These are phyloP conservation scores for Toxotes chatareus DNA, from an alignment of 2,113 vertebrate genomes.

Conservation along the genomic window DNA sequence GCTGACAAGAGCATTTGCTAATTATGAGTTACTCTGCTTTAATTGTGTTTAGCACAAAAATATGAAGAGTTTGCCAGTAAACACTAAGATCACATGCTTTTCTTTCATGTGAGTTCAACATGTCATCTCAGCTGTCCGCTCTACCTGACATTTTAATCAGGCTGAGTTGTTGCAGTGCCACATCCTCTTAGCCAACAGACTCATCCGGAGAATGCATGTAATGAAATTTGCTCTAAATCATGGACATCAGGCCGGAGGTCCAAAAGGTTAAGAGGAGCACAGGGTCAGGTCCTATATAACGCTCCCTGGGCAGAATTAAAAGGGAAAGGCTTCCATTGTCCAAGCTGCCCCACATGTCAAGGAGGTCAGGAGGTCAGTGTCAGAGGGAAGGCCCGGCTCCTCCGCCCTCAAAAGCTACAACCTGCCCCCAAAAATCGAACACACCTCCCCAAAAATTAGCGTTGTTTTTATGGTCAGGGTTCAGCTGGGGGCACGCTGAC, in stretches of 20 bases:
- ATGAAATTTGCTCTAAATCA: slow-evolving; percentile 87
- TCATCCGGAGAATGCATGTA: slow-evolving; percentile 84
- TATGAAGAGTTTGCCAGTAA: slow-evolving; percentile 31
- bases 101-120: slow-evolving; percentile 45
- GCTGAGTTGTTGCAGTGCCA: slow-evolving; percentile 74
- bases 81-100: slow-evolving; percentile 8
- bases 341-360: slow-evolving; percentile 79
- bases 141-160: slow-evolving; percentile 80
- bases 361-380: slow-evolving; percentile 85
- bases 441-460: slow-evolving; percentile 74
- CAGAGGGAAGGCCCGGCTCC: slow-evolving; percentile 74
- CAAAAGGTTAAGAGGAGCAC: slow-evolving; percentile 84
- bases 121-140: slow-evolving; percentile 57
- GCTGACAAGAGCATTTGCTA: background rate
- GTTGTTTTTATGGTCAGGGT: slow-evolving; percentile 71
- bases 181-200: slow-evolving; percentile 76
- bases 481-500: slow-evolving; percentile 66
- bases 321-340: slow-evolving; percentile 87
- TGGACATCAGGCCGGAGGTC: slow-evolving; percentile 81
- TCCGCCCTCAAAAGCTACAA: slow-evolving; percentile 68
- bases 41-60: slow-evolving; percentile 7
- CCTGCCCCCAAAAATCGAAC: slow-evolving; percentile 66
- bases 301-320: slow-evolving; percentile 81
- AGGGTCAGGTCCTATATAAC: slow-evolving; percentile 82
- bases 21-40: background rate